A percentile compares a stretch with the other conserved stretches of the same genome.
Evolutionary conservation across 2,888 invertebrate species (phyloP).

Genomic region (Drosophila neoperkinsi): DNA sequence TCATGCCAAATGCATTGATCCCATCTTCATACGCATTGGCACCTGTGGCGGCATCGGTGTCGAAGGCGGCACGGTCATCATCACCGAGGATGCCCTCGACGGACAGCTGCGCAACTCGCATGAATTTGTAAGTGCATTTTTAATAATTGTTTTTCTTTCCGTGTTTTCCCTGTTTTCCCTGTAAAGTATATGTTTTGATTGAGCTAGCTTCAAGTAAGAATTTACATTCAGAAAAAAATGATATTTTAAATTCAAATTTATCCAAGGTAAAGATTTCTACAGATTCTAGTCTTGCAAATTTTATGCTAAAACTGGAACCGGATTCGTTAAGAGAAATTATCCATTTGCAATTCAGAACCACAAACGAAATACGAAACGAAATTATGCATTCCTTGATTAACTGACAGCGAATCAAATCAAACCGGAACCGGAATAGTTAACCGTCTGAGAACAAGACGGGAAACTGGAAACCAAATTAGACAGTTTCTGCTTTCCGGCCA

Average conservation of each 20-base stretch:
- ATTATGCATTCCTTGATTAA: neutral
- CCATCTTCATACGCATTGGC: constrained; percentile 96
- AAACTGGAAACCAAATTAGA: neutral
- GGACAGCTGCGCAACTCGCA: constrained; percentile 92
- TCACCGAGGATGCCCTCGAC: constrained; percentile 96
- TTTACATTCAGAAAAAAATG: neutral
- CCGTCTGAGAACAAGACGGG: neutral
- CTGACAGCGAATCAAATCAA: neutral
- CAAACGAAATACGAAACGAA: neutral
- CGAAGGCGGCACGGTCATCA: constrained; percentile 96
- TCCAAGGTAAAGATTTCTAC: neutral
- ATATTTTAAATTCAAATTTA: neutral
- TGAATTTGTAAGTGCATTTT: constrained; percentile 89
- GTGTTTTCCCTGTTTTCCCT: no score
- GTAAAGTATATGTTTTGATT: neutral
- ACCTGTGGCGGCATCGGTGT: constrained; percentile 98
- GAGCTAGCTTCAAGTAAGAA: neutral
- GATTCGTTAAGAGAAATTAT: neutral
- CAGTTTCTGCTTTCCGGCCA: neutral
- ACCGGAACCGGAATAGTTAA: neutral
- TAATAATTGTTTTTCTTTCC: neutral
- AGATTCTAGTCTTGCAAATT: neutral
- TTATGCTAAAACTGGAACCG: neutral
- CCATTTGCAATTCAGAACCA: neutral
- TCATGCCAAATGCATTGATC: constrained; percentile 94